These are phyloP conservation scores for Scaptomyza montana DNA, from an alignment of 1,140 invertebrate species.

Conservation along the genomic window DNA sequence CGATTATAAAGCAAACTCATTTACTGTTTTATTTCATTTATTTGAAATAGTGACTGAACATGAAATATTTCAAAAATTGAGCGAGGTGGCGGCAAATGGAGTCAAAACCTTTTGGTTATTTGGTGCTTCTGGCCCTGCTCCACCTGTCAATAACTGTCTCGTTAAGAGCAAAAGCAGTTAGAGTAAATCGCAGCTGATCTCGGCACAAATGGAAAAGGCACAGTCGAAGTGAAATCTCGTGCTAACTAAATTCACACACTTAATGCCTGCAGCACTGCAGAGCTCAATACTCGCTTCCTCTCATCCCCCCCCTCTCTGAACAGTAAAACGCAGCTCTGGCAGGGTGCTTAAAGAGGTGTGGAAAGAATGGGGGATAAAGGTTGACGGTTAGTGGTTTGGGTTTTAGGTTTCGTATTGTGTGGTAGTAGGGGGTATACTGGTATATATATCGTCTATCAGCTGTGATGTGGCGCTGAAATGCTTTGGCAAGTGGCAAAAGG, in stretches of 20 bases:
- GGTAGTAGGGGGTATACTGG: not conserved
- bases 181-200: constrained; percentile 39
- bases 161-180: constrained; percentile 45
- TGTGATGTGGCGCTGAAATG: constrained; percentile 44
- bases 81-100: not conserved
- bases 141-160: constrained; percentile 50
- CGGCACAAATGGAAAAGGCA: constrained; percentile 4
- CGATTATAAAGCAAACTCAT: too few relatives aligned
- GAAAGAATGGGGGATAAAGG: not conserved
- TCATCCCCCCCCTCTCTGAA: not conserved
- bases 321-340: constrained; percentile 12
- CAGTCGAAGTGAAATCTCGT: constrained; percentile 27
- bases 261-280: constrained; percentile 45
- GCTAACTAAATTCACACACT: constrained; percentile 52
- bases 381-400: not conserved
- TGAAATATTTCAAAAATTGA: not conserved
- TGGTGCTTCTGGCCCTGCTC: constrained; percentile 2
- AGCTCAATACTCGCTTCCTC: constrained; percentile 9
- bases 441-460: constrained; percentile 43
- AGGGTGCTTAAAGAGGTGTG: not conserved
- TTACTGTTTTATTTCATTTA: too few relatives aligned
- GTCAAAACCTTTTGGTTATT: constrained; percentile 9
- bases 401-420: too few relatives aligned
- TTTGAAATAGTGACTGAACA: too few relatives aligned
- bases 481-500: constrained; percentile 48